Conservation (phyloP, 2,797 vertebrate species). For the Mormyrus hasselquistii region DNA sequence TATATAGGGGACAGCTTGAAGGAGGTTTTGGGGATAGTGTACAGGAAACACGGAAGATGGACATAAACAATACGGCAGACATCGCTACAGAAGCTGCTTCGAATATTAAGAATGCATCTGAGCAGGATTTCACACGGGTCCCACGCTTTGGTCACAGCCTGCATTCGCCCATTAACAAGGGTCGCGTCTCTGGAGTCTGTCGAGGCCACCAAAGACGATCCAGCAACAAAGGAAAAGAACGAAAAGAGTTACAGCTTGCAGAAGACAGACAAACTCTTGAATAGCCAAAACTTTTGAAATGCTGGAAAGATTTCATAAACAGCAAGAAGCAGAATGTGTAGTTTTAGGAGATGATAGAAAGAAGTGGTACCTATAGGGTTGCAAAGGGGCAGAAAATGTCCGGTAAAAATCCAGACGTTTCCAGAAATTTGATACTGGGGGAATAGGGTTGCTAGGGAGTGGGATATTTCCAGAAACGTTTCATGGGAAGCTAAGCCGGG, state of each 20-base stretch:
- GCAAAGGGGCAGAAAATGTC: not conserved
- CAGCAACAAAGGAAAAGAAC: not conserved
- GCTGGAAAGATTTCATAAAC: not conserved
- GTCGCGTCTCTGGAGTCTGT: not conserved
- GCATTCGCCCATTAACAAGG: not conserved
- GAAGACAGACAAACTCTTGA: not conserved
- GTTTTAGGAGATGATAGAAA: not conserved
- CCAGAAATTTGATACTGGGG: no score
- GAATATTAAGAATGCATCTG: not conserved
- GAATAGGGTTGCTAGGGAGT: no score
- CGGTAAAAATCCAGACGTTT: no score
- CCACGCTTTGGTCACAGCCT: not conserved
- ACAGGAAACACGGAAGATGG: no score
- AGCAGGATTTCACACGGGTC: not conserved
- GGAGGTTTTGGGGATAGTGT: not conserved
- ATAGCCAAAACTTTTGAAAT: not conserved
- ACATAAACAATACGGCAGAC: not conserved
- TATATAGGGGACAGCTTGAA: not conserved
- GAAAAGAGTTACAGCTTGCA: not conserved
- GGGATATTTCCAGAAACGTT: no score
- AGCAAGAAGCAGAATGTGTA: not conserved
- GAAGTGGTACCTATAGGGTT: not conserved
- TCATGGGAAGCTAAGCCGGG: no score
- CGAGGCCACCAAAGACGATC: not conserved
- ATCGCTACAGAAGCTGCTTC: not conserved